Percentiles rank a stretch among this genome's conserved stretches.
Conservation (phyloP, 2,888 invertebrate genomes). For the Agriopis leucophaearia region DNA sequence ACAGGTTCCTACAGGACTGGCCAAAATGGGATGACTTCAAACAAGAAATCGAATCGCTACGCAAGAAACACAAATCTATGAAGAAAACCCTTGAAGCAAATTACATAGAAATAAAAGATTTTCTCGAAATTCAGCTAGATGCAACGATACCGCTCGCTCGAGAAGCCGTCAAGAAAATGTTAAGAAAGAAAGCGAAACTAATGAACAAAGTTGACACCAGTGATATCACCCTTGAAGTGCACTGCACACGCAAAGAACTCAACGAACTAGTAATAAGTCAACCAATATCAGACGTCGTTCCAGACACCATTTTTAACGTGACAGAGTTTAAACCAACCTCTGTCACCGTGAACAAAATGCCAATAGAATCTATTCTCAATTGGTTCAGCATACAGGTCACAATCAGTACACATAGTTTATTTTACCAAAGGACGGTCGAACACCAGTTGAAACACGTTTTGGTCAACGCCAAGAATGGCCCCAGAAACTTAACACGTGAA, state of each 20-base stretch:
- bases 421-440: conserved; percentile 48
- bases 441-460: conserved; percentile 55
- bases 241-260: conserved; percentile 55
- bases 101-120: conserved; percentile 63
- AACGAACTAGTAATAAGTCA: conserved; percentile 28
- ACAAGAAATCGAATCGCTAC: conserved; percentile 54
- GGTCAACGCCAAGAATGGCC: conserved; percentile 50
- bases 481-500: conserved; percentile 16
- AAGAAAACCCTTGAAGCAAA: conserved; percentile 58
- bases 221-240: conserved; percentile 55
- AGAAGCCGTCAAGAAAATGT: conserved; percentile 44
- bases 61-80: conserved; percentile 50
- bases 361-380: conserved; percentile 56
- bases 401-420: conserved; percentile 45
- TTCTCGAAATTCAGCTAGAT: conserved; percentile 60
- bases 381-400: conserved; percentile 55
- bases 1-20: conserved; percentile 71
- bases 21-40: conserved; percentile 76
- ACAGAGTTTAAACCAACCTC: conserved; percentile 31
- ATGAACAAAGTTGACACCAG: conserved; percentile 26
- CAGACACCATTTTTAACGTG: conserved; percentile 62
- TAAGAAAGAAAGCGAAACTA: conserved; percentile 34
- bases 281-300: conserved; percentile 30
- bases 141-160: conserved; percentile 53
- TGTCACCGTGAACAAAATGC: conserved; percentile 38